Conservation (phyloP, 2,888 invertebrate species). For the Branchipolynoe longqiensis region DNA sequence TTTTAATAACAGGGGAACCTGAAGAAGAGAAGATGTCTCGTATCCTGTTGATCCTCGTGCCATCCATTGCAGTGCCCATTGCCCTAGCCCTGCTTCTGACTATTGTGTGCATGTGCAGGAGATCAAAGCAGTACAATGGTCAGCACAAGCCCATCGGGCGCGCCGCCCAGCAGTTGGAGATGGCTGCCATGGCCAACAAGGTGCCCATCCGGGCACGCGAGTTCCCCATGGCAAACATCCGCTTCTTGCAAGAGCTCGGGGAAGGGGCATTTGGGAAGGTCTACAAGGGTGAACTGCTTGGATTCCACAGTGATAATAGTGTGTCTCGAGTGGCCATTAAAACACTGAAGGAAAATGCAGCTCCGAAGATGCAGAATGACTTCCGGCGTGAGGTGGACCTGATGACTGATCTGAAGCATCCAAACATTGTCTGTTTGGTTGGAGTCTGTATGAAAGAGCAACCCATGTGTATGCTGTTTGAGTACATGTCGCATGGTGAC, state of each 20-base stretch:
- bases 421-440: constrained; percentile 96
- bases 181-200: constrained; percentile 87
- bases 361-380: constrained; percentile 93
- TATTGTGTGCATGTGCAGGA: constrained; percentile 78
- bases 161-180: constrained; percentile 86
- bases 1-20: constrained; percentile 26
- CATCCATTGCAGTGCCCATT: constrained; percentile 80
- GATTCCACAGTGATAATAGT: constrained; percentile 84
- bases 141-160: constrained; percentile 62
- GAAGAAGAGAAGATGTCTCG: constrained; percentile 30
- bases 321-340: constrained; percentile 98
- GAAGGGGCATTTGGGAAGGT: constrained; percentile 96
- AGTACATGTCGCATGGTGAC: constrained; percentile 97
- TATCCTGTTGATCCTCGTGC: constrained; percentile 85
- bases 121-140: constrained; percentile 62
- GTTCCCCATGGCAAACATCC: constrained; percentile 89
- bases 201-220: constrained; percentile 86
- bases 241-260: constrained; percentile 79
- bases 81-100: constrained; percentile 78
- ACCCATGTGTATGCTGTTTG: constrained; percentile 98
- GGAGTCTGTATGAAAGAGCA: constrained; percentile 93
- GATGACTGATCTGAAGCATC: constrained; percentile 96
- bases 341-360: constrained; percentile 95
- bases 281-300: constrained; percentile 93
- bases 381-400: constrained; percentile 96